Evolutionary conservation across 2,888 invertebrate genomes (phyloP).

Genomic region (Eucera pruinosa): DNA sequence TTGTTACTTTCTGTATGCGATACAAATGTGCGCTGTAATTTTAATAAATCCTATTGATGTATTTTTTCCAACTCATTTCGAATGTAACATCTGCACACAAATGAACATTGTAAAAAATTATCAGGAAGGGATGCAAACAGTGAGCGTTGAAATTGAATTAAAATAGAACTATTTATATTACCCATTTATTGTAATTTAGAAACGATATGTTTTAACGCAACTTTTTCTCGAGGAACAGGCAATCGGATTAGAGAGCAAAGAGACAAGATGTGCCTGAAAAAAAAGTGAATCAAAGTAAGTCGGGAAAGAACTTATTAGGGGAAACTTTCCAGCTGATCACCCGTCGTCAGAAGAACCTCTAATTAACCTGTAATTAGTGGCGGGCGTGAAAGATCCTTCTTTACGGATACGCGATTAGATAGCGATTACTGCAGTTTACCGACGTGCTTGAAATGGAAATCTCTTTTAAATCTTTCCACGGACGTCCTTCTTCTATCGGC

Average conservation of each 20-base stretch:
- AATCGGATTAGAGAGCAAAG: not conserved
- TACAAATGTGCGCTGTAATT: not conserved
- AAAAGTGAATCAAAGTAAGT: slow-evolving; percentile 28
- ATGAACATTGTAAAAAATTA: not conserved
- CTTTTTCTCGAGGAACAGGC: not conserved
- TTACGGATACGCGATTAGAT: slow-evolving; percentile 59
- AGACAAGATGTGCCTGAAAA: not conserved
- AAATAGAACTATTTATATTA: too few relatives aligned
- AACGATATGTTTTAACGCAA: not conserved
- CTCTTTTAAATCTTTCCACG: slow-evolving; percentile 55
- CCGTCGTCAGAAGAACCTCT: slow-evolving; percentile 62
- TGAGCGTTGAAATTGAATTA: too few relatives aligned
- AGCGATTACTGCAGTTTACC: slow-evolving; percentile 60
- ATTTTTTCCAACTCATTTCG: not conserved
- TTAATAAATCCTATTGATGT: not conserved
- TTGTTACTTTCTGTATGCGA: not conserved
- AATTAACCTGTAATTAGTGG: slow-evolving; percentile 69
- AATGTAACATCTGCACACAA: too few relatives aligned
- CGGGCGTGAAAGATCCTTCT: slow-evolving; percentile 44
- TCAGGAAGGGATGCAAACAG: not conserved
- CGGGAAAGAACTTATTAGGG: slow-evolving; percentile 54
- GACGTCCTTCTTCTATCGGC: slow-evolving; percentile 17
- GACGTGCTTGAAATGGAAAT: slow-evolving; percentile 58
- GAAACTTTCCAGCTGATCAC: slow-evolving; percentile 62
- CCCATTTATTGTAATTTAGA: too few relatives aligned